A percentile compares a stretch with the other conserved stretches of the same genome.
These are phyloP conservation scores for Mesoclemmys tuberculata DNA, from an alignment of 2,113 vertebrate species.

Conservation along the genomic window DNA sequence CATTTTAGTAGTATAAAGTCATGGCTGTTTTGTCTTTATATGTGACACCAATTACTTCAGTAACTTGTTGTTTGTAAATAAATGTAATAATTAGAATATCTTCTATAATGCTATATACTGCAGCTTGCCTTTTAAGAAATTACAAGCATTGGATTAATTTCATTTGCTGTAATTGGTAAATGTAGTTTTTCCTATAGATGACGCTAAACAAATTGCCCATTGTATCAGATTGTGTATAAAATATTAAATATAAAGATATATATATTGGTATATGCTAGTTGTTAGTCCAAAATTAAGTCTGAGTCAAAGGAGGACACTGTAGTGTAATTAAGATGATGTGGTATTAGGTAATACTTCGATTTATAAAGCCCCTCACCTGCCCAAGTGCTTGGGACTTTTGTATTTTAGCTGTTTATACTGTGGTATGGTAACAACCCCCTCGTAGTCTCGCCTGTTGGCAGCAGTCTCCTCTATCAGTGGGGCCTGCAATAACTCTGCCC, in stretches of 20 bases:
- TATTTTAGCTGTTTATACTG: too few species aligned
- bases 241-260: not conserved
- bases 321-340: not conserved
- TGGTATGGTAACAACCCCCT: too few species aligned
- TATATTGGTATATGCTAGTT: not conserved
- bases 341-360: not conserved
- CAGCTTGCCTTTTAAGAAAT: not conserved
- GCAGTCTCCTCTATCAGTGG: too few species aligned
- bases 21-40: not conserved
- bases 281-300: not conserved
- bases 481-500: too few species aligned
- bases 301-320: not conserved
- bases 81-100: not conserved
- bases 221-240: not conserved
- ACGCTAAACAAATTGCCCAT: not conserved
- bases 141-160: not conserved
- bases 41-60: not conserved
- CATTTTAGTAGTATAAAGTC: not conserved
- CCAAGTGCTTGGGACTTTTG: not conserved
- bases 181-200: rapidly evolving
- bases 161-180: not conserved
- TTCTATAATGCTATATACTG: not conserved
- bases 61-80: not conserved
- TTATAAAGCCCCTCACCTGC: not conserved
- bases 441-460: too few species aligned